Evolutionary conservation across 2,888 invertebrate species (phyloP), one percentile per base, ranked within the genome.

Genomic region (Clivina fossor): DNA sequence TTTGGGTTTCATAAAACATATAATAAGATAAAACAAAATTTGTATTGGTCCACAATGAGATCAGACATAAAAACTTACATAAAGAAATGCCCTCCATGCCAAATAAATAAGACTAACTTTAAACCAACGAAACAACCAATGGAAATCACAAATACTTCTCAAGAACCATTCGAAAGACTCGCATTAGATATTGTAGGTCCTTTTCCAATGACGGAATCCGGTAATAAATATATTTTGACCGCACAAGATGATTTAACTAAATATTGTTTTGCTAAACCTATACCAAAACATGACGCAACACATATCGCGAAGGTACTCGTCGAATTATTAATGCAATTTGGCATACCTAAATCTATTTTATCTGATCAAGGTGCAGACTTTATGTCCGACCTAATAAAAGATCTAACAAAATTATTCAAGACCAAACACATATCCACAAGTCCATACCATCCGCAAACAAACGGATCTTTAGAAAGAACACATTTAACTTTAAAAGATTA

Each of bases 341-440:
- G 68, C 3, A 63, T 69, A 7, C 67, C 69, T 1, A 63, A 64
- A 41, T 33, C 30, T n/a, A 49, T 69, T 16, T 40, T 70, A 0
- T 65, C 69, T 0, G 69, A 71, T 40, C 65, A 65, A 62, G 70
- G 68, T 2, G 61, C 62, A 7, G 61, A 68, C 43, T 68, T 69
- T 46, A 64, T 57, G 3, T 63, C 65, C 2, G 51, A 65, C 9
- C 32, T 68, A 40, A 57, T 69, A 2, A 62, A 63, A 59, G 49
- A 65, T 58, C 16, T 64, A n/a, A 37, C 58, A 1, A 62, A 63
- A 50, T 30, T 64, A 5, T 58, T 66, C 18, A 58, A 64, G 50
- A 62, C 64, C 2, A 65, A 63, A 43, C 51, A 64, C 19, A 44
- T 63, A 7, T 58, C 46, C 22, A 58, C 61, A n/a, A 65, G 58